phyloP scores from a whole-genome alignment of 2,797 vertebrate genomes.

The Falco columbarius region DNA sequence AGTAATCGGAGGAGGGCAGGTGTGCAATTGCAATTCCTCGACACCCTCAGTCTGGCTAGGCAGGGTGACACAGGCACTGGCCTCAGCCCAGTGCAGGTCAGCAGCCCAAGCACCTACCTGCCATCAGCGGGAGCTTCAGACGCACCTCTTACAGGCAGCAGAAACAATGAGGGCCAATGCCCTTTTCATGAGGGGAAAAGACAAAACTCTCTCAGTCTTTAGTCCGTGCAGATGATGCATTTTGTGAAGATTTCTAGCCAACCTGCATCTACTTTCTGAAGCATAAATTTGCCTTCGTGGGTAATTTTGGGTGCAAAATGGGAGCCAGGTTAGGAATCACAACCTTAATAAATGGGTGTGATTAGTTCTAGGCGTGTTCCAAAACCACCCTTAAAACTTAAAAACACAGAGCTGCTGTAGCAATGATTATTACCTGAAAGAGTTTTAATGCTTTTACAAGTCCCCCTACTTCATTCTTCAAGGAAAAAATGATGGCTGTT shows the following conservation, averaged over 20 bases:
- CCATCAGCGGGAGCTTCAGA: neutral
- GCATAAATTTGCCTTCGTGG: neutral
- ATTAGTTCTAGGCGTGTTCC: neutral
- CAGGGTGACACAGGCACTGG: neutral
- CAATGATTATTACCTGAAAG: constrained; percentile 85
- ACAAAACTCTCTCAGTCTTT: neutral
- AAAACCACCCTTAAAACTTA: neutral
- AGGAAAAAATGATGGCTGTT: constrained; percentile 91
- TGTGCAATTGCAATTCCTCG: neutral
- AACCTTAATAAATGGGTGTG: neutral
- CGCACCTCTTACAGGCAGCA: neutral
- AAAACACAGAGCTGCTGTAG: neutral
- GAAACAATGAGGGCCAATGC: neutral
- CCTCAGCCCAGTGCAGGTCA: fast-evolving
- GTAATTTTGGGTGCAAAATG: neutral
- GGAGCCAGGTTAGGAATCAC: neutral
- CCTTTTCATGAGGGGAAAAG: neutral
- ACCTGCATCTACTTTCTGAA: neutral
- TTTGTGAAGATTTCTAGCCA: neutral
- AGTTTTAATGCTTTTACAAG: constrained; percentile 95
- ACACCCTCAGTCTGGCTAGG: neutral
- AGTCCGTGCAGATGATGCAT: fast-evolving
- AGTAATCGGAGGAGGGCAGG: fast-evolving
- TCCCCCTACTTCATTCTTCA: constrained; percentile 97
- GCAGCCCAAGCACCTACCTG: neutral